Percentiles rank a stretch among this genome's conserved stretches.
Evolutionary conservation across 2,113 vertebrate species (phyloP).

Genomic region (Condylura cristata): DNA sequence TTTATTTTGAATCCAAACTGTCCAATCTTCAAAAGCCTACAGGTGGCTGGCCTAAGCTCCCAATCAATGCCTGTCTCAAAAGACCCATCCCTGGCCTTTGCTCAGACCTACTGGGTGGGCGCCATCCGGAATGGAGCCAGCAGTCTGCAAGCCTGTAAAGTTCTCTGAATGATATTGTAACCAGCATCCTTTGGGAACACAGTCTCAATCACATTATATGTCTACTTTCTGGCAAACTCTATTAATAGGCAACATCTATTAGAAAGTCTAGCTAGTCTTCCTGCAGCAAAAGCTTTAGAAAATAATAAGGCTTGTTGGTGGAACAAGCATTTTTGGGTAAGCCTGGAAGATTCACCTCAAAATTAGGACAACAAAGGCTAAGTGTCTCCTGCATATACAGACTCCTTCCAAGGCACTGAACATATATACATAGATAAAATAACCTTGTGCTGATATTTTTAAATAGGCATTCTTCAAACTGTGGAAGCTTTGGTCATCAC

Average conservation of each 20-base stretch:
- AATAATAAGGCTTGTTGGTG: background rate
- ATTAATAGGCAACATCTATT: background rate
- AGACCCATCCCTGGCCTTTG: background rate
- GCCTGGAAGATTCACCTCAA: background rate
- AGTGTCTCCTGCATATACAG: background rate
- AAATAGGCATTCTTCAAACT: background rate
- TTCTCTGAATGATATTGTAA: background rate
- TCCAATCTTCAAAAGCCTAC: background rate
- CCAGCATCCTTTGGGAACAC: background rate
- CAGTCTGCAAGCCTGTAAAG: background rate
- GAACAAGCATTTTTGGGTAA: background rate
- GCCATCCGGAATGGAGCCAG: background rate
- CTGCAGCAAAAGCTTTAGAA: background rate
- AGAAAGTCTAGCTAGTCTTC: background rate
- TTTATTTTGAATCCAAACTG: conserved; percentile 2
- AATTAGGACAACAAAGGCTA: background rate
- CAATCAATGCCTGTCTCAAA: background rate
- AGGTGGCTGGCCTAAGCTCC: fast-evolving
- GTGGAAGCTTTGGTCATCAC: background rate
- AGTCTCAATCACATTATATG: background rate
- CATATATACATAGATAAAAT: background rate
- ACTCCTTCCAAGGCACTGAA: background rate
- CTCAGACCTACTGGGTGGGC: background rate
- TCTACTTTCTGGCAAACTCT: background rate
- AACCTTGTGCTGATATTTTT: background rate